phyloP scores from a whole-genome alignment of 2,113 vertebrate genomes.

The Labeo catla region DNA sequence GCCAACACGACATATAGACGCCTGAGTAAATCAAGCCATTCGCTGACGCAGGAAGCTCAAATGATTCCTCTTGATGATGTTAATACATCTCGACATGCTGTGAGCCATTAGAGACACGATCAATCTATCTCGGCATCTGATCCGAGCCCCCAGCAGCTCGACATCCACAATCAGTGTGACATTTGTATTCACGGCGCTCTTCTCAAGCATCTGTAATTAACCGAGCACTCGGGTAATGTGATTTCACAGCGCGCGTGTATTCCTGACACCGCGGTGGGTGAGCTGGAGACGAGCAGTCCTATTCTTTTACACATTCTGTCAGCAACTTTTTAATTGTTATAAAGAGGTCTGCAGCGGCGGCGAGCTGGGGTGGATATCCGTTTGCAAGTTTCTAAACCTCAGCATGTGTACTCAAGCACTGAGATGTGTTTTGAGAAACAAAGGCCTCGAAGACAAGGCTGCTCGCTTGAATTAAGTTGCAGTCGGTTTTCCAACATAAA shows the following conservation, averaged over 20 bases:
- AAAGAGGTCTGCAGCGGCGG: neutral
- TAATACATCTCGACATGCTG: slow-evolving; percentile 37
- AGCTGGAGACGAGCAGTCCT: slow-evolving; percentile 14
- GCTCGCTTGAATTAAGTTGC: slow-evolving; percentile 5
- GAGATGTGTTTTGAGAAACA: slow-evolving; percentile 11
- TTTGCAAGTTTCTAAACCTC: neutral
- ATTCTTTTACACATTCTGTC: slow-evolving; percentile 30
- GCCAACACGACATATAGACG: neutral
- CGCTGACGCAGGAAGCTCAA: neutral
- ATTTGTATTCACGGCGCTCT: slow-evolving; percentile 41
- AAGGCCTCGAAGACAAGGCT: slow-evolving; percentile 32
- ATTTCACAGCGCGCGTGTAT: slow-evolving; percentile 35
- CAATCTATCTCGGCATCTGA: slow-evolving; percentile 34
- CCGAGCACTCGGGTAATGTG: slow-evolving; percentile 48
- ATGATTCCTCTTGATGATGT: slow-evolving; percentile 31
- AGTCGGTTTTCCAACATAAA: slow-evolving; percentile 10
- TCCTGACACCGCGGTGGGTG: slow-evolving; percentile 14
- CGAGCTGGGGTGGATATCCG: neutral
- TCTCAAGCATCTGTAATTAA: slow-evolving; percentile 54
- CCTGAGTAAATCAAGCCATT: slow-evolving; percentile 9
- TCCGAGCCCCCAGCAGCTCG: slow-evolving; percentile 12
- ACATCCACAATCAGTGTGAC: slow-evolving; percentile 32
- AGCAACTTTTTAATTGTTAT: slow-evolving; percentile 30
- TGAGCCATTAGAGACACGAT: slow-evolving; percentile 31
- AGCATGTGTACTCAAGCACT: slow-evolving; percentile 1